Evolutionary conservation across 2,113 vertebrate genomes (phyloP).

Genomic region (Thermophis baileyi): DNA sequence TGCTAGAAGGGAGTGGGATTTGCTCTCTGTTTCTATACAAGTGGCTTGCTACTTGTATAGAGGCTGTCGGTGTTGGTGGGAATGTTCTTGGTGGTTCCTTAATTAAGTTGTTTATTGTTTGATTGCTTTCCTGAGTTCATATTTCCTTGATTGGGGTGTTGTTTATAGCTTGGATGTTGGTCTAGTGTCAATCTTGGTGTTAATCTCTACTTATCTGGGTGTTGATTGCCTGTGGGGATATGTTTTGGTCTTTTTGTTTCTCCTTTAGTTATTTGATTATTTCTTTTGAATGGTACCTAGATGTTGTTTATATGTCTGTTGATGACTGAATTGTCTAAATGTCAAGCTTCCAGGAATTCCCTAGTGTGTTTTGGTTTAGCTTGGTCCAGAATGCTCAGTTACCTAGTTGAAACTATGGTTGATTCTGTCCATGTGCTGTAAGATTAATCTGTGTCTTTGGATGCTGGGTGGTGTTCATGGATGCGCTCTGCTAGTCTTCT

Average conservation of each 20-base stretch:
- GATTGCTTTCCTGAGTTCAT: background rate
- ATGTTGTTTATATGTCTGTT: background rate
- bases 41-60: background rate
- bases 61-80: background rate
- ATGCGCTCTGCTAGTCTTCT: no score
- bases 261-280: background rate
- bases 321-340: background rate
- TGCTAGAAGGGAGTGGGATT: background rate
- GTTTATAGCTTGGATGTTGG: background rate
- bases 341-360: no score
- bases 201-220: background rate
- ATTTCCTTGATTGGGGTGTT: background rate
- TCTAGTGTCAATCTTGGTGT: background rate
- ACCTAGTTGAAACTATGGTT: no score
- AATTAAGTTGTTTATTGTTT: background rate
- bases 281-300: background rate
- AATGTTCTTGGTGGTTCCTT: background rate
- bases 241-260: background rate
- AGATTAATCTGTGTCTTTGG: no score
- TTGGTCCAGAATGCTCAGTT: no score
- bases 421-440: no score
- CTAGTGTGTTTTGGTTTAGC: no score
- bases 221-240: background rate
- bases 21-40: background rate
- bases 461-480: no score